A percentile compares a stretch with the other conserved stretches of the same genome.
phyloP scores from a whole-genome alignment of 2,113 vertebrate genomes.

The Glareola pratincola region DNA sequence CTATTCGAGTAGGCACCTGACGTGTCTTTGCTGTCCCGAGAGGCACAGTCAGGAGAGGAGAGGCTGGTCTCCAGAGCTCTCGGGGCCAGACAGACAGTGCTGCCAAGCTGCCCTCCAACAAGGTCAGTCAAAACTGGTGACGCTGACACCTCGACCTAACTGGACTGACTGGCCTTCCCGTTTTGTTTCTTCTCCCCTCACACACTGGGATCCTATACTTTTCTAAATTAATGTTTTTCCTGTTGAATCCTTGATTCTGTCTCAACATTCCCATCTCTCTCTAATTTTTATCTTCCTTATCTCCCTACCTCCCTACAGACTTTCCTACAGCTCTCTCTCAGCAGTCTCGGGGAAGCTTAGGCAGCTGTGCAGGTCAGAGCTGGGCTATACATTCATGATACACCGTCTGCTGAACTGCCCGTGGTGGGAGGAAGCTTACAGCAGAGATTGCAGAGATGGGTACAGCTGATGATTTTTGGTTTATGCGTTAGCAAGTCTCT shows the following conservation, averaged over 20 bases:
- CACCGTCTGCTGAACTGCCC: background rate
- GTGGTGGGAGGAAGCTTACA: background rate
- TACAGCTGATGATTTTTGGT: background rate
- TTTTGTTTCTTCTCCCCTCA: background rate
- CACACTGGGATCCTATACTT: background rate
- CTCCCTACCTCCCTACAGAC: background rate
- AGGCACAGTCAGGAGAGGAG: background rate
- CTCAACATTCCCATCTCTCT: background rate
- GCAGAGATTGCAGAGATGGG: background rate
- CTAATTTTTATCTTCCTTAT: background rate
- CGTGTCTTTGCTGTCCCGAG: background rate
- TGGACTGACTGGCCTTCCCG: background rate
- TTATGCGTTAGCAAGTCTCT: background rate
- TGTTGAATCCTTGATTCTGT: background rate
- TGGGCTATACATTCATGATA: background rate
- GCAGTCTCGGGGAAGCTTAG: background rate
- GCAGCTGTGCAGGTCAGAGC: background rate
- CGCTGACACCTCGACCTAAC: accelerated
- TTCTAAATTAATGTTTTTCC: background rate
- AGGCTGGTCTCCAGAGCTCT: background rate
- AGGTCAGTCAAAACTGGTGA: background rate
- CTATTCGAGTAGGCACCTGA: background rate
- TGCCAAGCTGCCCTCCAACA: background rate
- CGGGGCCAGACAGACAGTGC: background rate
- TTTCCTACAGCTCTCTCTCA: background rate